Conservation (phyloP, 2,888 invertebrate species). For the Synergus umbraculus region DNA sequence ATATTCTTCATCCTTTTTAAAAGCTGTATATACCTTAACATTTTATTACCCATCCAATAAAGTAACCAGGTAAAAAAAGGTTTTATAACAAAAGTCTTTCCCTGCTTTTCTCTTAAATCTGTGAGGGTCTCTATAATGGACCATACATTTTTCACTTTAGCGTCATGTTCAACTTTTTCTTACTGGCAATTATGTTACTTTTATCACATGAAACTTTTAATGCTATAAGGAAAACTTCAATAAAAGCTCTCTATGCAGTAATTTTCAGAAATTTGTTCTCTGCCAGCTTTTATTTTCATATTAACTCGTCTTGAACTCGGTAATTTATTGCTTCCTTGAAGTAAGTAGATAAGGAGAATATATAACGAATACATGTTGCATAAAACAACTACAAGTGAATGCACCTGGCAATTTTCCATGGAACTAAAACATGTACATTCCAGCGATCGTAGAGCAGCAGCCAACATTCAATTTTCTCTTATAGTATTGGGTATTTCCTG, state of each 20-base stretch:
- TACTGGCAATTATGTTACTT: neutral
- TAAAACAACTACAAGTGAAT: constrained; percentile 3
- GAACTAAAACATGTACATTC: constrained; percentile 4
- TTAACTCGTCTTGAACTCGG: neutral
- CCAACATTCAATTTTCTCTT: constrained; percentile 9
- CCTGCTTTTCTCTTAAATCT: neutral
- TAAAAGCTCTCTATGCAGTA: neutral
- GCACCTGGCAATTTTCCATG: constrained; percentile 25
- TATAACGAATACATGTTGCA: neutral
- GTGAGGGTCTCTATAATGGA: no score
- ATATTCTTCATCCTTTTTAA: no score
- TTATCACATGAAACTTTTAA: neutral
- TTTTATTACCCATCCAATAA: no score
- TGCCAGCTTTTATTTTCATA: neutral
- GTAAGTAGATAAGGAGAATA: neutral
- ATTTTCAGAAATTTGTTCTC: neutral
- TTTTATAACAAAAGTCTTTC: no score
- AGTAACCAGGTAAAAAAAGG: no score
- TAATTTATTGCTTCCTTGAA: constrained; percentile 1
- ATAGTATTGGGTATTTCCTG: constrained; percentile 14
- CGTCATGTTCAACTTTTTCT: neutral
- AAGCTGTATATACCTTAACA: no score
- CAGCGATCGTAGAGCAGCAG: constrained; percentile 8
- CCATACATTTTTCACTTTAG: neutral
- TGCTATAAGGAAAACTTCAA: neutral